phyloP scores from a whole-genome alignment of 2,888 invertebrate genomes.

The Panorpa germanica region DNA sequence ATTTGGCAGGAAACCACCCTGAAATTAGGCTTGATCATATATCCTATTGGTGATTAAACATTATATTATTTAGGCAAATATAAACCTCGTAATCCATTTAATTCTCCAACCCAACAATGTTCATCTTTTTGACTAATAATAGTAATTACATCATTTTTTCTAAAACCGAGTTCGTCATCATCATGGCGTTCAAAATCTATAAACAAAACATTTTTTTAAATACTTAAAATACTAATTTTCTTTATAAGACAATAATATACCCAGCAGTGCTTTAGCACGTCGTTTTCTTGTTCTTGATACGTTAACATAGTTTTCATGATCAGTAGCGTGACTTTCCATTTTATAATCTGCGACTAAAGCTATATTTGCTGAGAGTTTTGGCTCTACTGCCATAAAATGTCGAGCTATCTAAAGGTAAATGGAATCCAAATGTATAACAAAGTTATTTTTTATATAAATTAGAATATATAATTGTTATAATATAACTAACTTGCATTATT shows the following conservation, averaged over 20 bases:
- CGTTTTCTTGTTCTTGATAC: constrained; percentile 73
- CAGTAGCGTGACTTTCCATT: constrained; percentile 86
- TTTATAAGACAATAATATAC: constrained; percentile 19
- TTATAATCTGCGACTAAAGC: constrained; percentile 81
- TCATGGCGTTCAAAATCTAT: constrained; percentile 91
- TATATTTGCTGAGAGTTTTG: constrained; percentile 62
- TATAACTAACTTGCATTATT: constrained; percentile 76
- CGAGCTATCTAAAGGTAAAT: constrained; percentile 46
- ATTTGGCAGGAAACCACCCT: constrained; percentile 95
- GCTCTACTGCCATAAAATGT: constrained; percentile 88
- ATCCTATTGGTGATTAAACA: constrained; percentile 3
- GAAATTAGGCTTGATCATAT: constrained; percentile 13
- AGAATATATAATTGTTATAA: neutral
- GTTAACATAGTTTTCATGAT: constrained; percentile 89
- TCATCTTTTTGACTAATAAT: constrained; percentile 95
- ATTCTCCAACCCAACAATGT: constrained; percentile 96
- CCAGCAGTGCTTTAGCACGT: constrained; percentile 83
- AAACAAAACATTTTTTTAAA: constrained; percentile 12
- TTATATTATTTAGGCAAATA: constrained; percentile 2
- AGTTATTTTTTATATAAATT: constrained; percentile 3
- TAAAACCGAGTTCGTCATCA: constrained; percentile 94
- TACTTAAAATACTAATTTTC: constrained; percentile 7
- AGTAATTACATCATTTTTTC: constrained; percentile 96
- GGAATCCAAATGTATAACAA: constrained; percentile 2
- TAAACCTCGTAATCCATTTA: constrained; percentile 72